Percentiles rank a stretch among this genome's conserved stretches.
These are phyloP conservation scores for Ridgeia piscesae DNA, from an alignment of 1,140 invertebrate genomes.

Conservation along the genomic window DNA sequence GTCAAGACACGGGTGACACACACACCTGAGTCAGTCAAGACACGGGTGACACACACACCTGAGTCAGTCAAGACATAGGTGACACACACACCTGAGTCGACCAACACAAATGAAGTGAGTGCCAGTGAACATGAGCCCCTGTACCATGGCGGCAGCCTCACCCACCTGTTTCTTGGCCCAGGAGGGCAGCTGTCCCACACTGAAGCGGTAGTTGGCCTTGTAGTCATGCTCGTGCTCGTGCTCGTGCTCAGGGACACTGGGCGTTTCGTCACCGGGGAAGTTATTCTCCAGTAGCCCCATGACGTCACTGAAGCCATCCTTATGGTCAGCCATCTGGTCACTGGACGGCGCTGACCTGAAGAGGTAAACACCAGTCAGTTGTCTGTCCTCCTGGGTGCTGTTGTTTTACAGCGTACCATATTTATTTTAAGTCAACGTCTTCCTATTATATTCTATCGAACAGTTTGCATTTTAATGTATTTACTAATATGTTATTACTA, in stretches of 20 bases:
- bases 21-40: too few relatives aligned
- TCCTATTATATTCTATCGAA: too few relatives aligned
- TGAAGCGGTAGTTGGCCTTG: constrained; percentile 65
- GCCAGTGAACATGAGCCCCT: background rate
- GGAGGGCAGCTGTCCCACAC: constrained; percentile 77
- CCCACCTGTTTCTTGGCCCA: constrained; percentile 85
- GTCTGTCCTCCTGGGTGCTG: too few relatives aligned
- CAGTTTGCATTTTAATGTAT: too few relatives aligned
- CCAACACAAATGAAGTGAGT: background rate
- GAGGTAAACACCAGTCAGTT: background rate
- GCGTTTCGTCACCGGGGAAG: background rate
- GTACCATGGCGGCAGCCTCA: background rate
- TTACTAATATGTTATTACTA: too few relatives aligned
- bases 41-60: background rate
- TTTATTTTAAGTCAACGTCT: too few relatives aligned
- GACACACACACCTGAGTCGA: background rate
- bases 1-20: too few relatives aligned
- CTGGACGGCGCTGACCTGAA: background rate
- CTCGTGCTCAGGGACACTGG: constrained; percentile 7
- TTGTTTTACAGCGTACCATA: too few relatives aligned
- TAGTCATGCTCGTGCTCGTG: constrained; percentile 19
- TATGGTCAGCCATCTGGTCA: background rate
- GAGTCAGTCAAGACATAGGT: background rate
- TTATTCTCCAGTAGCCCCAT: constrained; percentile 27
- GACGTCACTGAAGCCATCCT: constrained; percentile 17